Evolutionary conservation across 1,140 invertebrate genomes (phyloP), one percentile per base, ranked within the genome.

Genomic region (Meloidogyne exigua): DNA sequence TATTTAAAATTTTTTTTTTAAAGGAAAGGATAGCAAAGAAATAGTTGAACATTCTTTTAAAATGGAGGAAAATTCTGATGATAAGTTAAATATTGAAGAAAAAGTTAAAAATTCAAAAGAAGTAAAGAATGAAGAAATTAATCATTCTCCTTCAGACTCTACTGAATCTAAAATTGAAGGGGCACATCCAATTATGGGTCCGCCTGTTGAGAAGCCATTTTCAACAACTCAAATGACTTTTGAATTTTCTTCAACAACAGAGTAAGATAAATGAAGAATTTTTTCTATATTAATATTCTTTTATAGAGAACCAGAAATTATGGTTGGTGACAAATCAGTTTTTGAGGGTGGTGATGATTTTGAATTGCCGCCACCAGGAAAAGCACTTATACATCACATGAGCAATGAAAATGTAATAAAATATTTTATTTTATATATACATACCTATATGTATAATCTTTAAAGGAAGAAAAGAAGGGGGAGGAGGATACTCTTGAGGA

Each of bases 371-470:
- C 11, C 32, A 36, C 72, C 72, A 18, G 57, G 21, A 73, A 62
- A 65, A 10, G 72, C 72, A 64, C 72, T 28, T 2, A 73, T 73
- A 21, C 62, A 62, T 25, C 72, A 73, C 12, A 66, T 73, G 72
- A 32, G 72, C 44, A 62, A n/a, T 57, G 49, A 57, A 57, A 57
- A 57, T 57, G 49, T 18, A 21, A n/a, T 39, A 39, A 57, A 57
- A n/a, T 57, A 7, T 9, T 49, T 49, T 18, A 32, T 32, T n/a
- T 32, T 32, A 32, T 32, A 32, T 32, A 3, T 32, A 32, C 7
- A 32, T 32, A 32, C 7, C 7, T 32, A 32, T n/a, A 57, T 5
- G 7, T 57, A n/a, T 57, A 15, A 2, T 57, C 5, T 21, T 57
- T 57, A n/a, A 57, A 57, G 49, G 49, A 57, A 57, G 49, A 57